phyloP scores from a whole-genome alignment of 2,888 invertebrate species.

The Cryptus armator region DNA sequence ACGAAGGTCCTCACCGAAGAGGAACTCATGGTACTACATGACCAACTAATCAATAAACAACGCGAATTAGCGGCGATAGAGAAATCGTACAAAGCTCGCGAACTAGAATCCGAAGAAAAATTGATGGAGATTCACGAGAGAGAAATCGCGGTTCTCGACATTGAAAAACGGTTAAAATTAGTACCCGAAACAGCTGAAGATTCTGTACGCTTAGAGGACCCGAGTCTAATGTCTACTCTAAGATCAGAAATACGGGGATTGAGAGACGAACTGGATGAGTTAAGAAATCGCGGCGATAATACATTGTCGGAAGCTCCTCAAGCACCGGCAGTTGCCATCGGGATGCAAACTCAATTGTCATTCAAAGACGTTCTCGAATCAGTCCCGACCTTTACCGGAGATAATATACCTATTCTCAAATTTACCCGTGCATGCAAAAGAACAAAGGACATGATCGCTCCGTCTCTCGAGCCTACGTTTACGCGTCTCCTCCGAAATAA shows the following conservation, averaged over 20 bases:
- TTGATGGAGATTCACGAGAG: neutral
- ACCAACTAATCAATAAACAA: conserved; percentile 21
- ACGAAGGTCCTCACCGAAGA: conserved; percentile 16
- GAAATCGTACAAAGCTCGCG: neutral
- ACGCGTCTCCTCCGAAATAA: too few species aligned
- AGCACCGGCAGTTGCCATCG: neutral
- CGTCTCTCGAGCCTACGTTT: conserved; percentile 11
- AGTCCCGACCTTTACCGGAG: conserved; percentile 26
- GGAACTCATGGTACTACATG: neutral
- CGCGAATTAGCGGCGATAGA: conserved; percentile 4
- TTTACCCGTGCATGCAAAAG: conserved; percentile 46
- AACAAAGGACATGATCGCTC: conserved; percentile 11
- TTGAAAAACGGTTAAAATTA: neutral
- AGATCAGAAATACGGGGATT: neutral
- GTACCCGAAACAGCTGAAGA: neutral
- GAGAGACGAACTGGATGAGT: too few species aligned
- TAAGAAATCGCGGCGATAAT: neutral
- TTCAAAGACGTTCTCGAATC: conserved; percentile 17
- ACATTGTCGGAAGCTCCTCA: too few species aligned
- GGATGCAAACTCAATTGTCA: too few species aligned
- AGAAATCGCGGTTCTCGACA: conserved; percentile 1
- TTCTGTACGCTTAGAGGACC: neutral
- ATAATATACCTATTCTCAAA: conserved; percentile 16
- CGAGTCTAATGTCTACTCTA: neutral
- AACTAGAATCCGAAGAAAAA: neutral